phyloP scores from a whole-genome alignment of 2,113 vertebrate genomes.

The Urocynchramus pylzowi region DNA sequence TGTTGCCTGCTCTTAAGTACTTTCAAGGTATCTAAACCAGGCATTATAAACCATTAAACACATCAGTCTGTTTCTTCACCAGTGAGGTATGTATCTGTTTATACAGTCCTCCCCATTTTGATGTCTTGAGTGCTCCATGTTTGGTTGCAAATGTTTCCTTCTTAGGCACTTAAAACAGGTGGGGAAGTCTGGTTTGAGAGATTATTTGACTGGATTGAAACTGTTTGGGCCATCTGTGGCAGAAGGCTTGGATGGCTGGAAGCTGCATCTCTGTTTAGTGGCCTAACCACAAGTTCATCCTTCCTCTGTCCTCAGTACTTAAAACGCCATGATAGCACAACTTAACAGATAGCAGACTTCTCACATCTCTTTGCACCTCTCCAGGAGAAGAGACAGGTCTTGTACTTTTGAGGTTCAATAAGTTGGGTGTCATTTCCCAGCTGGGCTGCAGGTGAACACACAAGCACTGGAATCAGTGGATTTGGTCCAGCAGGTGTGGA shows the following conservation, averaged over 20 bases:
- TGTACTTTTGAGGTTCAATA: background rate
- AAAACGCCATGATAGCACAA: background rate
- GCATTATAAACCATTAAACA: background rate
- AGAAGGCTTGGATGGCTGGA: background rate
- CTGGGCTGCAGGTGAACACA: rapidly evolving
- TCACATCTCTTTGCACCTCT: background rate
- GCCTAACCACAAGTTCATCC: background rate
- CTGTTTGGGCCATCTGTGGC: background rate
- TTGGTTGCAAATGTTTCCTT: background rate
- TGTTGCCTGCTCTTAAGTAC: background rate
- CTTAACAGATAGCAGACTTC: background rate
- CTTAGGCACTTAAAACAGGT: background rate
- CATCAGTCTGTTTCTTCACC: background rate
- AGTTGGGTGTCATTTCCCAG: background rate
- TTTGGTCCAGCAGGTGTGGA: background rate
- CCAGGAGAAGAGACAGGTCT: background rate
- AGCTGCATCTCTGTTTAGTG: background rate
- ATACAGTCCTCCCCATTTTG: background rate
- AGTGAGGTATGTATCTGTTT: background rate
- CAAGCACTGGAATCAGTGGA: background rate
- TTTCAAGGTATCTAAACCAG: background rate
- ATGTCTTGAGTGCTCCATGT: background rate
- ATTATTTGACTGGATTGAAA: background rate
- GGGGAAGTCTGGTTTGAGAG: background rate
- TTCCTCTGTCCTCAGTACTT: background rate